Evolutionary conservation across 2,888 invertebrate genomes (phyloP), one percentile per base, ranked within the genome.

Genomic region (Tuberolachnus salignus): DNA sequence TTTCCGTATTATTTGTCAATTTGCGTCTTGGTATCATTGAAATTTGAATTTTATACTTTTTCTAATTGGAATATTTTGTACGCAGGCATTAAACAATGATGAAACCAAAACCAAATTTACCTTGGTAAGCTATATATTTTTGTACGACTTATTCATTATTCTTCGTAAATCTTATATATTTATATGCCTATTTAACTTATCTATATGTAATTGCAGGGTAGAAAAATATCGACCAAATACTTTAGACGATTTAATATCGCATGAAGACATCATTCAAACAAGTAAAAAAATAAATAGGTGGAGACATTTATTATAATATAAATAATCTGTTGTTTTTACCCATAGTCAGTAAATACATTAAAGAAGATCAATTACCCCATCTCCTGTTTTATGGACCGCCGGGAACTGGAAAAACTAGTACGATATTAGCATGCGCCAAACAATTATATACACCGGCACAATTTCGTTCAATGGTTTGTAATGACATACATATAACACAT

Each of bases 331-430:
- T 44, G 70, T 11, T 66, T 73, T 70, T 82, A 78, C 80, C 87
- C 88, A 80, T 84, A 95, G 94, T 95, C 80, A 91, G 89, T 82
- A 92, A 92, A 84, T 95, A 98, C 85, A 95, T 98, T 83, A 89
- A 91, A 81, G 93, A 96, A 84, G 93, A 96, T 84, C 94, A 95
- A 83, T 87, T 99, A 66, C 99, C 99, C 0, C 98, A 99, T 88
- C 87, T 99, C 78, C 87, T 99, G 42, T 94, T 99, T 84, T 99
- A 99, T 87, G 99, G 99, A 0, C 98, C 98, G 13, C 98, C 98
- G 0, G 99, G 98, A 74, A 98, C 98, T 42, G 98, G 97, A 6
- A 99, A 99, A 88, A 99, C 98, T 0, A 97, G 95, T 82, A 98
- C 98, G 10, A 97, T 99, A 82, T 88, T 99, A 81, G 98, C 98